Evolutionary conservation across 2,797 vertebrate genomes (phyloP).

Genomic region (Etheostoma nigrum): DNA sequence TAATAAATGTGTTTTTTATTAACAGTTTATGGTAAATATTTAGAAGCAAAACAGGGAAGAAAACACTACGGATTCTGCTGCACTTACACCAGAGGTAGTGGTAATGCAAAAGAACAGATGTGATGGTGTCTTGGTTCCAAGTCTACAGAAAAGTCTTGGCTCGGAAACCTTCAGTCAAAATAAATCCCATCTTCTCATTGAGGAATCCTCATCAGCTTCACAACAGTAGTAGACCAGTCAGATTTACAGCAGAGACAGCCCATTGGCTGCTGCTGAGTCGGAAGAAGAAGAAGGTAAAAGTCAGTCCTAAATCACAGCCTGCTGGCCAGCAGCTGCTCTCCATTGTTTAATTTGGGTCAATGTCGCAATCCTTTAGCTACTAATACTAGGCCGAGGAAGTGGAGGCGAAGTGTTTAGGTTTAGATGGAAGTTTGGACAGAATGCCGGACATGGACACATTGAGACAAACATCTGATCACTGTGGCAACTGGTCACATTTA

Average conservation of each 20-base stretch:
- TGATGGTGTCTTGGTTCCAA: background rate
- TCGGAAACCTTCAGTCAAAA: constrained; percentile 33
- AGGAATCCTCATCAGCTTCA: constrained; percentile 13
- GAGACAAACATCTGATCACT: constrained; percentile 8
- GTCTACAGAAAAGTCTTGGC: background rate
- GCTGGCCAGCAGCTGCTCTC: constrained; percentile 12
- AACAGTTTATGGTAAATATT: background rate
- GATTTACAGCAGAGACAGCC: constrained; percentile 39
- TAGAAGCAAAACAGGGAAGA: background rate
- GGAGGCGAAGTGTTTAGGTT: constrained; percentile 11
- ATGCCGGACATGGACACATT: constrained; percentile 1
- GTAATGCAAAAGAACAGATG: constrained; percentile 14
- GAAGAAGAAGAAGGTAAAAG: constrained; percentile 29
- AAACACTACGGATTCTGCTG: background rate
- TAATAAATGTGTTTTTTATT: background rate
- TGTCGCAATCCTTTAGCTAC: constrained; percentile 33
- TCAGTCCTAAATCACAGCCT: constrained; percentile 28
- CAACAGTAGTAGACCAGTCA: background rate
- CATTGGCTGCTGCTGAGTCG: constrained; percentile 1
- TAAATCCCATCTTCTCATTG: constrained; percentile 13
- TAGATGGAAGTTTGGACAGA: background rate
- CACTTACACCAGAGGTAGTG: background rate
- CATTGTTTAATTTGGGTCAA: constrained; percentile 38
- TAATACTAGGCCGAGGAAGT: constrained; percentile 34
- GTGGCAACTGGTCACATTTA: constrained; percentile 14